Percentiles rank a stretch among this genome's conserved stretches.
These are phyloP conservation scores for Sinelater perroti DNA, from an alignment of 2,888 invertebrate species.

Conservation along the genomic window DNA sequence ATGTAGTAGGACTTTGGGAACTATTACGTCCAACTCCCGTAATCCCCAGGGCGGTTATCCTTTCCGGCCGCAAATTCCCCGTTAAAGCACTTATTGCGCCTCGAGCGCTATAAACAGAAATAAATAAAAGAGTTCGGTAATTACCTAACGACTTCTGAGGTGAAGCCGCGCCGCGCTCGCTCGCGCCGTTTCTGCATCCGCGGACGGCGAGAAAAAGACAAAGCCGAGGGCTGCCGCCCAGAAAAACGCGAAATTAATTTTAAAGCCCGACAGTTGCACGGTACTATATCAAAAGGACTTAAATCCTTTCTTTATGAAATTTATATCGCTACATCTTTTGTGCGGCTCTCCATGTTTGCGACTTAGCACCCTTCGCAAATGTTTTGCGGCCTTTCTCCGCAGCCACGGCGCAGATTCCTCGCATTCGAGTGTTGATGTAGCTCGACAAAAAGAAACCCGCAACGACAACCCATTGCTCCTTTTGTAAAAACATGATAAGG, in stretches of 20 bases:
- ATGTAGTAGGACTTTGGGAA: slow-evolving; percentile 21
- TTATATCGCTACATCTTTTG: slow-evolving; percentile 34
- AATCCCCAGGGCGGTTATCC: slow-evolving; percentile 19
- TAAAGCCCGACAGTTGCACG: slow-evolving; percentile 30
- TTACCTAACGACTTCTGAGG: not conserved
- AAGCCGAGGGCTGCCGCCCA: not conserved
- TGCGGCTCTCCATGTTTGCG: slow-evolving; percentile 20
- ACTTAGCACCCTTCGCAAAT: slow-evolving; percentile 20
- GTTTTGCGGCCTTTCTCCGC: slow-evolving; percentile 18
- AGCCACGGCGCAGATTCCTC: slow-evolving; percentile 5
- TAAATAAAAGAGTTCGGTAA: slow-evolving; percentile 8
- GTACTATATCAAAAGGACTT: slow-evolving; percentile 27
- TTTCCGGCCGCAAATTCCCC: slow-evolving; percentile 19
- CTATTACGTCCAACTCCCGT: slow-evolving; percentile 24
- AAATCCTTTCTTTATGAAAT: slow-evolving; percentile 31
- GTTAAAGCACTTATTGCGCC: slow-evolving; percentile 15
- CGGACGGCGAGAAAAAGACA: slow-evolving; percentile 1
- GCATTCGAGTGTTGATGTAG: slow-evolving; percentile 23
- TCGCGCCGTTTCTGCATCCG: too few relatives aligned
- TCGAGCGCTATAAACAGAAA: slow-evolving; percentile 1
- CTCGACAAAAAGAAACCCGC: slow-evolving; percentile 17
- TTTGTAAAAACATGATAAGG: slow-evolving; percentile 12
- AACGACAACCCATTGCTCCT: slow-evolving; percentile 16
- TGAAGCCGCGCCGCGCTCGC: too few relatives aligned
- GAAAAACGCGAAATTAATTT: slow-evolving; percentile 29